Percentiles rank a stretch among this genome's conserved stretches.
Conservation (phyloP, 2,113 vertebrate genomes). For the Thunnus maccoyii region DNA sequence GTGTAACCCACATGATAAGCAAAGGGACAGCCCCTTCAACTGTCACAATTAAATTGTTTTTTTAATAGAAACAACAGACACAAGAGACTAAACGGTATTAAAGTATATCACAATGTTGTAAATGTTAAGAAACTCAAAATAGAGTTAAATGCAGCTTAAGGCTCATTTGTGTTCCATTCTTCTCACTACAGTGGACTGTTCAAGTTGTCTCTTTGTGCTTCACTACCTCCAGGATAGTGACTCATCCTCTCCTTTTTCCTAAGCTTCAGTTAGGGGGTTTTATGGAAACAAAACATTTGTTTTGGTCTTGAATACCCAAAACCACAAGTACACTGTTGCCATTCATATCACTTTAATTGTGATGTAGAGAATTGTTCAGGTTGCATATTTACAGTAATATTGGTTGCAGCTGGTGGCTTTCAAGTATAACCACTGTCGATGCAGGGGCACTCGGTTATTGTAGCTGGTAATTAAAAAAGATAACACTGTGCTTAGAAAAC, state of each 20-base stretch:
- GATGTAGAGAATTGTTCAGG: slow-evolving; percentile 9
- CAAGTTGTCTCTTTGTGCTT: background rate
- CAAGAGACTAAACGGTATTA: background rate
- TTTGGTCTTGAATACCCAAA: slow-evolving; percentile 1
- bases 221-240: slow-evolving; percentile 38
- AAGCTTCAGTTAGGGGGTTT: slow-evolving; percentile 2
- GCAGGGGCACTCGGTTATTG: background rate
- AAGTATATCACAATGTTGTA: background rate
- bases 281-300: slow-evolving; percentile 23
- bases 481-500: too few relatives aligned
- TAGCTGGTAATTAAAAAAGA: background rate
- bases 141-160: background rate
- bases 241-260: slow-evolving; percentile 21
- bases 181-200: background rate
- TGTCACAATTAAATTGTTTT: too few relatives aligned
- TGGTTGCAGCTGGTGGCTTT: background rate
- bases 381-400: background rate
- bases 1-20: slow-evolving; percentile 11
- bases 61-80: too few relatives aligned
- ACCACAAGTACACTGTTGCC: background rate
- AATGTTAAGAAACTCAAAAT: background rate
- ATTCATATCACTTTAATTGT: background rate
- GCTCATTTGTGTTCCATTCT: background rate
- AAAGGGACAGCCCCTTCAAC: background rate
- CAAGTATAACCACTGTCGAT: background rate